phyloP scores from a whole-genome alignment of 2,888 invertebrate species.

The Drosophila meridionalis region DNA sequence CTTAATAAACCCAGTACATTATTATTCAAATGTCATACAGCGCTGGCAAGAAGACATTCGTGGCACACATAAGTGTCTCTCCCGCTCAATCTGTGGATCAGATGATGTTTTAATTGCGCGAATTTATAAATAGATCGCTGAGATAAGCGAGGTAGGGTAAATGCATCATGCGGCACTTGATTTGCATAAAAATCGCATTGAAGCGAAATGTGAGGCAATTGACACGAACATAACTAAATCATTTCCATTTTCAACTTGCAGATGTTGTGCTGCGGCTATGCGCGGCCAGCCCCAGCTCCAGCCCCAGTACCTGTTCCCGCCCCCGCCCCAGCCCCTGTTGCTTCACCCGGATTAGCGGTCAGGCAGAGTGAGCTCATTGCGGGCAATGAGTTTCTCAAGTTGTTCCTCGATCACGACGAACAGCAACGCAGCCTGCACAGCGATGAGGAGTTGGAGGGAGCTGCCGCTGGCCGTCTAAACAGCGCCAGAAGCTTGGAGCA shows the following conservation, averaged over 20 bases:
- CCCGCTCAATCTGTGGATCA: conserved; percentile 9
- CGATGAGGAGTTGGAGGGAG: conserved; percentile 64
- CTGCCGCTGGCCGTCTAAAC: conserved; percentile 37
- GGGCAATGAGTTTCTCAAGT: conserved; percentile 84
- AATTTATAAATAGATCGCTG: conserved; percentile 70
- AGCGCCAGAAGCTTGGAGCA: conserved; percentile 63
- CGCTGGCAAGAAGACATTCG: conserved; percentile 62
- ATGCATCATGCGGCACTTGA: conserved; percentile 39
- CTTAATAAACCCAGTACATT: conserved; percentile 66
- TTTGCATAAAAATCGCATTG: conserved; percentile 65
- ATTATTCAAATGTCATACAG: conserved; percentile 69
- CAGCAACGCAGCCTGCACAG: conserved; percentile 72
- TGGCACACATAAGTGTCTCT: conserved; percentile 29
- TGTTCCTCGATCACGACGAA: conserved; percentile 81
- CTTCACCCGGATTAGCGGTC: conserved; percentile 23
- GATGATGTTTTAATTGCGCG: conserved; percentile 77
- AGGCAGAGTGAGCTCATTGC: conserved; percentile 82
- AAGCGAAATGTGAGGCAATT: conserved; percentile 35
- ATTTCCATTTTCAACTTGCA: conserved; percentile 48
- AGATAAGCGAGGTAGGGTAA: conserved; percentile 57
- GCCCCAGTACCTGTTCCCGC: conserved; percentile 36
- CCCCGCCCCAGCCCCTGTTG: conserved; percentile 23
- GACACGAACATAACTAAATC: conserved; percentile 59
- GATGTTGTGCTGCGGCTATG: conserved; percentile 73
- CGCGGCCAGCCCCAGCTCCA: conserved; percentile 59